phyloP scores from a whole-genome alignment of 2,797 vertebrate species.

The Scolopax rusticola region DNA sequence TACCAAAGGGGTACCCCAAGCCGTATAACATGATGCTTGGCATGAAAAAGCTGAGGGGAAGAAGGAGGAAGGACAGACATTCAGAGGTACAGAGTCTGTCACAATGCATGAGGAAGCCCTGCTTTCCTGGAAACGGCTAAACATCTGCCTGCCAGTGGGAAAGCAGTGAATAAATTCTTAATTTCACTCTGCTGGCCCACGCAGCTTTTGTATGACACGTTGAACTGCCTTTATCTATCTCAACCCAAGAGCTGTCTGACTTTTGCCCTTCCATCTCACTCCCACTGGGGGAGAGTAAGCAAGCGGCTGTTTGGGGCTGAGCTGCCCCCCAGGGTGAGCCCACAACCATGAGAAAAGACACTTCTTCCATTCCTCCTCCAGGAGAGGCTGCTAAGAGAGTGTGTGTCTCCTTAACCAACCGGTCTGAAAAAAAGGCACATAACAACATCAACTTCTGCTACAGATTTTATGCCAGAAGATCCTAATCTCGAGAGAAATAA shows the following conservation, averaged over 20 bases:
- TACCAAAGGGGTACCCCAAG: neutral
- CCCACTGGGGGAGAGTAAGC: rapidly evolving
- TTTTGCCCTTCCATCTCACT: neutral
- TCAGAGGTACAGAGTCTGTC: neutral
- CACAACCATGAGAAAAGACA: neutral
- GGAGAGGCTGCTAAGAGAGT: neutral
- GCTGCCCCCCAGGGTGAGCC: neutral
- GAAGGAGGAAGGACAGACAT: neutral
- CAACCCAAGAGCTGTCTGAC: neutral
- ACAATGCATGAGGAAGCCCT: rapidly evolving
- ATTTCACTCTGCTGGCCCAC: rapidly evolving
- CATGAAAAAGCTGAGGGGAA: neutral
- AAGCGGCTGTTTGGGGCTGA: neutral
- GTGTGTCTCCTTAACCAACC: neutral
- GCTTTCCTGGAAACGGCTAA: neutral
- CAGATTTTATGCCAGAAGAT: neutral
- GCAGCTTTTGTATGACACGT: neutral
- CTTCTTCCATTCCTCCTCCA: neutral
- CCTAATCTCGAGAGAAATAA: neutral
- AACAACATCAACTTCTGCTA: neutral
- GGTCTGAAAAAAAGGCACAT: neutral
- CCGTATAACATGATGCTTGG: neutral
- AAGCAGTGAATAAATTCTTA: neutral
- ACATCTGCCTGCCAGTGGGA: neutral
- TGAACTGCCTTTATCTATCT: neutral